These are phyloP conservation scores for Tribolium freemani DNA, from an alignment of 2,888 invertebrate genomes.

Conservation along the genomic window DNA sequence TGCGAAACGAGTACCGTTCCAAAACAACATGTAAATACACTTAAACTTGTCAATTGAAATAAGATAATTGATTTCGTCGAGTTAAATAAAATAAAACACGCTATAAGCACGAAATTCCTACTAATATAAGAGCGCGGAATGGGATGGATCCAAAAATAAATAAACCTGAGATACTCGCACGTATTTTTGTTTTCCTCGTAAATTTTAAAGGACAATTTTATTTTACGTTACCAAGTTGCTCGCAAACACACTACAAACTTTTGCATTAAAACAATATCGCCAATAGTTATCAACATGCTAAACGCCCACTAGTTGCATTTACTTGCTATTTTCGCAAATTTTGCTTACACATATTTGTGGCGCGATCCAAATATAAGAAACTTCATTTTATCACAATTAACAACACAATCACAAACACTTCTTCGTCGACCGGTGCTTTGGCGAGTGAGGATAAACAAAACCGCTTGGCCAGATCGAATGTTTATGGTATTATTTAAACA, in stretches of 20 bases:
- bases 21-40: neutral
- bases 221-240: neutral
- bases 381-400: slow-evolving; percentile 13
- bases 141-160: slow-evolving; percentile 51
- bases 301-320: no score
- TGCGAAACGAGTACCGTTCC: neutral
- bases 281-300: no score
- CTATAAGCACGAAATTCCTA: slow-evolving; percentile 33
- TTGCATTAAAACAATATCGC: no score
- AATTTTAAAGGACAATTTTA: slow-evolving; percentile 12
- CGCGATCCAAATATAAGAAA: slow-evolving; percentile 3
- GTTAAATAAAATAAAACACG: slow-evolving; percentile 4
- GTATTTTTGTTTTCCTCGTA: slow-evolving; percentile 50
- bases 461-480: neutral
- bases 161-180: slow-evolving; percentile 49
- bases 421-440: neutral
- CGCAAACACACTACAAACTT: no score
- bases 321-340: neutral
- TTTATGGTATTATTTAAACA: slow-evolving; percentile 16
- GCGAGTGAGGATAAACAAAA: neutral
- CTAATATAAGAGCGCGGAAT: slow-evolving; percentile 32
- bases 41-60: neutral
- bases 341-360: slow-evolving; percentile 31
- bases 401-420: neutral
- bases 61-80: neutral